Evolutionary conservation across 2,113 vertebrate genomes (phyloP).

Genomic region (Solea senegalensis): DNA sequence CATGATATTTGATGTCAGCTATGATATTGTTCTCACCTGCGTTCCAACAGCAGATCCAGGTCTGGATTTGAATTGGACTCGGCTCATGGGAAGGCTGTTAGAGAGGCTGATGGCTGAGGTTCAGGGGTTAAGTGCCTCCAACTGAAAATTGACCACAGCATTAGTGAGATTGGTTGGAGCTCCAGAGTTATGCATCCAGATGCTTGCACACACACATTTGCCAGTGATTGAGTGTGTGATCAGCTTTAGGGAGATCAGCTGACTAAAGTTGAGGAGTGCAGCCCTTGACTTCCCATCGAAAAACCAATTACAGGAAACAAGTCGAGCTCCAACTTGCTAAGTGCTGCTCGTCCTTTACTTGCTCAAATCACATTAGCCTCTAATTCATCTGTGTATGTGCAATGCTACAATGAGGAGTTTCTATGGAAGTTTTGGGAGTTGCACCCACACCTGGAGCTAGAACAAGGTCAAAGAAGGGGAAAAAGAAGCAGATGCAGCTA

Average conservation of each 20-base stretch:
- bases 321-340: constrained; percentile 53
- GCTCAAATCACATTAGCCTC: constrained; percentile 20
- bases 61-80: constrained; percentile 35
- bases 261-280: constrained; percentile 33
- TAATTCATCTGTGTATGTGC: constrained; percentile 28
- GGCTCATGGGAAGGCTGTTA: constrained; percentile 32
- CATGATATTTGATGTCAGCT: no score
- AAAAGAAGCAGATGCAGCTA: constrained; percentile 3
- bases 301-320: constrained; percentile 35
- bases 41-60: constrained; percentile 9
- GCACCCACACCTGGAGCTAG: constrained; percentile 42
- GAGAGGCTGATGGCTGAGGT: constrained; percentile 64
- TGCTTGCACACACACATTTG: constrained; percentile 24
- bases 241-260: constrained; percentile 21
- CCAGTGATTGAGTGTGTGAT: neutral
- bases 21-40: constrained; percentile 9
- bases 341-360: constrained; percentile 25
- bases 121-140: constrained; percentile 73
- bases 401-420: neutral
- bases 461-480: constrained; percentile 12
- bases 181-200: constrained; percentile 49
- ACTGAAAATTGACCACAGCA: constrained; percentile 62
- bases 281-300: constrained; percentile 16
- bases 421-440: neutral
- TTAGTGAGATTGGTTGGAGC: constrained; percentile 56